Conservation (phyloP, 2,113 vertebrate genomes). For the Peromyscus polionotus region DNA sequence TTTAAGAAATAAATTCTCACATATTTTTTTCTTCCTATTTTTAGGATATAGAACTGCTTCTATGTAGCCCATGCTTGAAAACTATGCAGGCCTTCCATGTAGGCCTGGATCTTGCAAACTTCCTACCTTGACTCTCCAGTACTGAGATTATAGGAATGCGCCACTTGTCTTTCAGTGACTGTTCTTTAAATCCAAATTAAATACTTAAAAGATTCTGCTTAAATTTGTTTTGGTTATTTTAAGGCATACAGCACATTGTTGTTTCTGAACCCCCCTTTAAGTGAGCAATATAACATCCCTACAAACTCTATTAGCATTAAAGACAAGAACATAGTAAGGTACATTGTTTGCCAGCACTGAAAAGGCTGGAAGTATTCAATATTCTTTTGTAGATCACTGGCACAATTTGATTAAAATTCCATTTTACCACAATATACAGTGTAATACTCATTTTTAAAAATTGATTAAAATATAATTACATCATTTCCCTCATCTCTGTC, state of each 20-base stretch:
- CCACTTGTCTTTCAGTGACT: not conserved
- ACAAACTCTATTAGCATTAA: slow-evolving; percentile 68
- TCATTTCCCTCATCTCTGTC: not conserved
- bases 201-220: slow-evolving; percentile 72
- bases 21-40: not conserved
- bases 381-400: slow-evolving; percentile 69
- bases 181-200: slow-evolving; percentile 67
- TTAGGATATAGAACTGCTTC: not conserved
- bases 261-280: slow-evolving; percentile 82
- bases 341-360: slow-evolving; percentile 69
- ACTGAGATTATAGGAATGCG: not conserved
- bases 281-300: slow-evolving; percentile 78
- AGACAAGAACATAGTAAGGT: slow-evolving; percentile 64
- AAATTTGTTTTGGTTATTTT: slow-evolving; percentile 79
- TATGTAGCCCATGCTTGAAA: not conserved
- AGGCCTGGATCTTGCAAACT: not conserved
- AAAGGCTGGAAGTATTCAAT: slow-evolving; percentile 65
- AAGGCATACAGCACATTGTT: slow-evolving; percentile 83
- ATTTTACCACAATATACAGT: slow-evolving; percentile 76
- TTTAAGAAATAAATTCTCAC: slow-evolving; percentile 76
- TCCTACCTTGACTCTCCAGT: not conserved
- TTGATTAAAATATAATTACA: not conserved
- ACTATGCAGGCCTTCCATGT: no score
- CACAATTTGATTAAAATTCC: slow-evolving; percentile 72
- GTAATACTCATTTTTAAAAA: slow-evolving; percentile 75